Percentiles rank a stretch among this genome's conserved stretches.
Conservation (phyloP, 2,113 vertebrate genomes). For the Dasyornis broadbenti region DNA sequence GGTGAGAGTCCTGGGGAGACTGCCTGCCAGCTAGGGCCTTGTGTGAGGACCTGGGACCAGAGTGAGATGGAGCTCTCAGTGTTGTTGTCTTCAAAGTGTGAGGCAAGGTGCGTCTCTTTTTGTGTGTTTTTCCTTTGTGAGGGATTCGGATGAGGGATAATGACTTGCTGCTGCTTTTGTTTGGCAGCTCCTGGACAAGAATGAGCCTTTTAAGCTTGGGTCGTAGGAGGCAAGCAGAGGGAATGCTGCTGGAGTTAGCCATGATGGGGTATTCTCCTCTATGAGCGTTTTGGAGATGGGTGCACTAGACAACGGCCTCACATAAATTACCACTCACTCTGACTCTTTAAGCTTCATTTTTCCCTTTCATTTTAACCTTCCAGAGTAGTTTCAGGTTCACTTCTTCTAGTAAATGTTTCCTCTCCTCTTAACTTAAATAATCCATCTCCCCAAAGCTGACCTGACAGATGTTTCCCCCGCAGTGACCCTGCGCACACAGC, state of each 20-base stretch:
- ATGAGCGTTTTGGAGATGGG: neutral
- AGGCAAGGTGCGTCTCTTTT: neutral
- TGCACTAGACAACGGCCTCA: neutral
- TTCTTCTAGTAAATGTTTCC: conserved; percentile 30
- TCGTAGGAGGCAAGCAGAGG: neutral
- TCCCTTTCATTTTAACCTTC: conserved; percentile 1
- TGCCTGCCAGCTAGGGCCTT: neutral
- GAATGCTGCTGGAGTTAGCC: neutral
- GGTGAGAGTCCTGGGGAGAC: neutral
- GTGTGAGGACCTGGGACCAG: neutral
- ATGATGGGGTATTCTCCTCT: neutral
- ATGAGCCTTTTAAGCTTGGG: neutral
- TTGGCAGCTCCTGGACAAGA: neutral
- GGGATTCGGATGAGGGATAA: neutral
- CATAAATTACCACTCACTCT: neutral
- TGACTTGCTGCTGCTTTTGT: neutral
- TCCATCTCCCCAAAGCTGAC: conserved; percentile 56
- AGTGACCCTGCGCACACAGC: neutral
- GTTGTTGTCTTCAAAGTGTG: neutral
- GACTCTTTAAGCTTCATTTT: neutral
- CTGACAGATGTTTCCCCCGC: conserved; percentile 41
- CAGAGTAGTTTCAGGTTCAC: conserved; percentile 28
- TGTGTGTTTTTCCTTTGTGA: neutral
- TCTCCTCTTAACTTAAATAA: conserved; percentile 36
- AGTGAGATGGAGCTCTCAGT: neutral